Conservation (phyloP, 2,113 vertebrate species). For the Erythrolamprus reginae region DNA sequence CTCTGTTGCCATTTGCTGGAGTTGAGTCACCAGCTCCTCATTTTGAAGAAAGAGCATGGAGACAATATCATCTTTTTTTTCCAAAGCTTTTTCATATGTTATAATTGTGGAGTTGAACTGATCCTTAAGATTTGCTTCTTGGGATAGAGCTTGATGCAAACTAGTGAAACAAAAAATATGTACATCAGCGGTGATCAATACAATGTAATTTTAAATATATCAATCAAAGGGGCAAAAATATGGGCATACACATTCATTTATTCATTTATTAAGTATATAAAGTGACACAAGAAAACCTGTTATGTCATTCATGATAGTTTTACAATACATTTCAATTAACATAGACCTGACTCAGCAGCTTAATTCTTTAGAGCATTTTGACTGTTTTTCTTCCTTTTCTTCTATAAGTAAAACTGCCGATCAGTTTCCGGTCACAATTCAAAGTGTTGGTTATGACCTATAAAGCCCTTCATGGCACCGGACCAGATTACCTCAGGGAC, state of each 20-base stretch:
- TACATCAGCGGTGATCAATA: background rate
- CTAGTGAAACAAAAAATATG: slow-evolving; percentile 56
- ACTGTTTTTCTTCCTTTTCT: background rate
- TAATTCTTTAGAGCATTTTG: background rate
- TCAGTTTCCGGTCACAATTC: too few relatives aligned
- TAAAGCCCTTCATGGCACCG: too few relatives aligned
- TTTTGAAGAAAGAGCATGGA: slow-evolving; percentile 67
- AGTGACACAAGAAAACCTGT: background rate
- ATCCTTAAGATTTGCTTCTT: slow-evolving; percentile 68
- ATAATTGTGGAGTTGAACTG: slow-evolving; percentile 54
- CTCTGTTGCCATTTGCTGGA: slow-evolving; percentile 69
- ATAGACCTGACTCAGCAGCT: background rate
- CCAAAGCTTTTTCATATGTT: slow-evolving; percentile 60
- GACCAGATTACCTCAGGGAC: too few relatives aligned
- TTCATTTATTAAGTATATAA: background rate
- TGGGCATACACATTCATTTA: background rate
- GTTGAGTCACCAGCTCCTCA: slow-evolving; percentile 68
- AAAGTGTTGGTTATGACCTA: too few relatives aligned
- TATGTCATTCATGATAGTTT: background rate
- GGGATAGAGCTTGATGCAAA: slow-evolving; percentile 70
- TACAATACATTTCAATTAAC: background rate
- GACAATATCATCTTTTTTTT: slow-evolving; percentile 59
- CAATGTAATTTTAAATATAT: background rate
- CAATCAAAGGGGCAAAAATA: background rate
- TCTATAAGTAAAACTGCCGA: background rate